Base-by-base conservation (phyloP, 2,797 vertebrate species). In the Gila robusta region DNA sequence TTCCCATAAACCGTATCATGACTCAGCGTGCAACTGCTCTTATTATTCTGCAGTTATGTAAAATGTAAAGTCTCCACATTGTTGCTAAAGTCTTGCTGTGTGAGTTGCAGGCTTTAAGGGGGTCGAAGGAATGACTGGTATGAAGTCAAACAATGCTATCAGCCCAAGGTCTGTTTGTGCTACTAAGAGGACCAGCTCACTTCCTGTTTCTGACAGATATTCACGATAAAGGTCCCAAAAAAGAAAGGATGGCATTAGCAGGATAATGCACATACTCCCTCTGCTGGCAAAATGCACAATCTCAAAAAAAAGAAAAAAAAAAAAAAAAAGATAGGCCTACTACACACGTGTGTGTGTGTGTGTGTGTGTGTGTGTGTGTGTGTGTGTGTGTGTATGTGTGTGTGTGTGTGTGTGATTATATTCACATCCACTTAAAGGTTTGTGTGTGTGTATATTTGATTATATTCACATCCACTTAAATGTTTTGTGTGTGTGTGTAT, bases 91-190 rank as follows among this genome's bases (percentile, higher is more conserved):
- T 56, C 74, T 87, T 52, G 52, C 35, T 82, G 32, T 76, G 52
- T 23, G 70, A 69, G 54, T 86, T 86, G 69, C 16, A 21, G 72
- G 79, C 37, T 67, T 69, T 32, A 21, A 39, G 54, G 83, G 80
- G 85, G 49, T 67, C 47, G 41, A 62, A 87, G 84, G 87, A 91
- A 89, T 90, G 87, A 79, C 76, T 91, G 87, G 87, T 90, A 90
- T 91, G 87, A 91, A 89, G 88, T 89, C 83, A 91, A 92, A 90
- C 90, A 91, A 88, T 91, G 85, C 86, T 90, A 87, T 91, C 84
- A 88, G 87, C 72, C 67, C 70, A 71, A 73, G 56, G 86, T 88
- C 85, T 90, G 89, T 88, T 90, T 91, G 89, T 91, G 88, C 86
- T 90, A 83, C 85, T 78, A 79, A 91, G 89, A 88, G 84, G 87